Evolutionary conservation across 2,113 vertebrate genomes (phyloP), one percentile per base, ranked within the genome.

Genomic region (Bubalus kerabau): DNA sequence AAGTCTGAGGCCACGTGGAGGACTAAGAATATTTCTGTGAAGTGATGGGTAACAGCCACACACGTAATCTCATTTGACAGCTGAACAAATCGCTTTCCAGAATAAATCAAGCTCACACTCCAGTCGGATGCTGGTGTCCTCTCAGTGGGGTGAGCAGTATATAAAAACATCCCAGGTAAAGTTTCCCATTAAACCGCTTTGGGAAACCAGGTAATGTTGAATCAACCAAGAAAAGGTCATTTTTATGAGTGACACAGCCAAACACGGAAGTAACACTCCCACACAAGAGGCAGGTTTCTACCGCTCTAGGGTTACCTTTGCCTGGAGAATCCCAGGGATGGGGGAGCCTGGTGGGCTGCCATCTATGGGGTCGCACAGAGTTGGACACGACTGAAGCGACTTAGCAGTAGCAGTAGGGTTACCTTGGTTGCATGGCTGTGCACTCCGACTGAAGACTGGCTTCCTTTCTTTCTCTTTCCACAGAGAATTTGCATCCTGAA

Each of bases 31-130:
- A 90, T 82, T 95, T 96, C 85, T 94, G 88, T 50, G 48, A 95
- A 85, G 26, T 89, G 95, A 95, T 71, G 88, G 67, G 76, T 60
- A 97, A 59, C 96, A 97, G 95, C 62, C 36, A 4, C 14, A 28
- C 85, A 91, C 3, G 1, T 96, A 92, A 98, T 94, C 94, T 97
- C 95, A 92, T 86, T 91, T 96, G 98, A 98, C 12, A 13, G 94
- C 84, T 95, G 97, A 95, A 87, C 94, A 90, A 94, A 60, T 83
- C 2, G 1, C 91, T 64, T 90, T 95, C 95, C 5, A 0, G 93
- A 94, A 95, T 97, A 96, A 98, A 97, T 97, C 94, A 92, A 86
- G 92, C 57, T 81, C 12, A 14, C 32, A 8, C 84, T 94, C n/a
- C 40, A 52, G 59, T 64, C 4, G 15, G 54, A 13, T 2, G 19